Evolutionary conservation across 2,113 vertebrate genomes (phyloP).

Genomic region (Sphaerodactylus townsendi): DNA sequence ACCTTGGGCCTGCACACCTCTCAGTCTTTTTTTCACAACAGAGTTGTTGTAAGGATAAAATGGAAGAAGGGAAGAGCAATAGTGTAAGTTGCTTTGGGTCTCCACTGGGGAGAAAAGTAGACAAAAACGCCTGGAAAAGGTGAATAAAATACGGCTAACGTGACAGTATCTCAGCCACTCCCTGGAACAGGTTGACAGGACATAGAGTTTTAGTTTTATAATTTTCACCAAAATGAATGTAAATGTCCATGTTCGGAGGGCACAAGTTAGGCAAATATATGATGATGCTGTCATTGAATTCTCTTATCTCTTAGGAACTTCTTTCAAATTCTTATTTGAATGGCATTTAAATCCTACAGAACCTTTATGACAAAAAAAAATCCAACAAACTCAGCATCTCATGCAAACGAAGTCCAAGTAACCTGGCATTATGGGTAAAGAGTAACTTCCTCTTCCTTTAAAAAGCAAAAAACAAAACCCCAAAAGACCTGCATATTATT

Average conservation of each 20-base stretch:
- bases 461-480: neutral
- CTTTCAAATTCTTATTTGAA: neutral
- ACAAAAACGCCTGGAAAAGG: too few species aligned
- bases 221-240: neutral
- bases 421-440: neutral
- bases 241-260: neutral
- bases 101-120: too few species aligned
- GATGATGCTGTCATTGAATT: neutral
- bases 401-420: neutral
- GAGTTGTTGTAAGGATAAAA: too few species aligned
- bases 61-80: too few species aligned
- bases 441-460: slow-evolving; percentile 1
- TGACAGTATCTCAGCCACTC: neutral
- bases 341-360: neutral
- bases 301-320: neutral
- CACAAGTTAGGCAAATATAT: neutral
- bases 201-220: neutral
- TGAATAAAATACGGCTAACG: neutral
- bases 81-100: too few species aligned
- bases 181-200: neutral
- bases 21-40: too few species aligned
- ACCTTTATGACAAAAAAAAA: neutral
- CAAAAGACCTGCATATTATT: neutral
- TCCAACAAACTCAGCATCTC: neutral
- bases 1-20: too few species aligned